Evolutionary conservation across 2,797 vertebrate species (phyloP).

Genomic region (Melanotaenia boesemani): DNA sequence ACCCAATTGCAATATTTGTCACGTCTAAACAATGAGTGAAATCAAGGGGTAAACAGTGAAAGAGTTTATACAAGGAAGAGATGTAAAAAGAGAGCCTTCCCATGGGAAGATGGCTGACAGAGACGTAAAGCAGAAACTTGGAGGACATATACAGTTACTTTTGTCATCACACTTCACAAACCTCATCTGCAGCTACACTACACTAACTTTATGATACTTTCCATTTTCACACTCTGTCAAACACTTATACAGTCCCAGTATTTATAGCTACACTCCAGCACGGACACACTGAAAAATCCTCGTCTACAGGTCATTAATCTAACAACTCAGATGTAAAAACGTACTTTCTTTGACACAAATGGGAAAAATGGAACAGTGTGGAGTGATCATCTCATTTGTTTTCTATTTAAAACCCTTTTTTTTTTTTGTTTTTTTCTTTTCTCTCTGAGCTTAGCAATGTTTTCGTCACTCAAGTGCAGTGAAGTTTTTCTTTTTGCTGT

Average conservation of each 20-base stretch:
- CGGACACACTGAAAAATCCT: conserved; percentile 33
- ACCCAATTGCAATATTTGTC: too few species aligned
- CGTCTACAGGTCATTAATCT: conserved; percentile 50
- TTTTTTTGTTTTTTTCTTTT: conserved; percentile 18
- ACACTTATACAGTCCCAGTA: conserved; percentile 41
- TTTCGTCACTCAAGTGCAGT: background rate
- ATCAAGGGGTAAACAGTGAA: too few species aligned
- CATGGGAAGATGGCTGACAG: conserved; percentile 22
- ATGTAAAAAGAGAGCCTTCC: background rate
- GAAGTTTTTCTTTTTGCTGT: background rate
- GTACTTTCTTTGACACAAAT: conserved; percentile 31
- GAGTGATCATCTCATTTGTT: conserved; percentile 43
- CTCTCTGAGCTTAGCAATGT: background rate
- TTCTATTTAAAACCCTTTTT: conserved; percentile 25
- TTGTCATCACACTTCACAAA: conserved; percentile 41
- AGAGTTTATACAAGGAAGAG: background rate
- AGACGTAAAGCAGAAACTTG: conserved; percentile 21
- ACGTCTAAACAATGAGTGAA: too few species aligned
- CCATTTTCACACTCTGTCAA: conserved; percentile 67
- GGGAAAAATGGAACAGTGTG: conserved; percentile 20
- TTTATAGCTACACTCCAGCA: conserved; percentile 30
- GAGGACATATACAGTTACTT: conserved; percentile 12
- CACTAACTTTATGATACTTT: conserved; percentile 63
- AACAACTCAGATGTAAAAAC: conserved; percentile 44
- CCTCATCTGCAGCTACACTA: conserved; percentile 37